Percentiles rank a stretch among this genome's conserved stretches.
Conservation (phyloP, 2,888 invertebrate genomes). For the Drosophila pullipes region DNA sequence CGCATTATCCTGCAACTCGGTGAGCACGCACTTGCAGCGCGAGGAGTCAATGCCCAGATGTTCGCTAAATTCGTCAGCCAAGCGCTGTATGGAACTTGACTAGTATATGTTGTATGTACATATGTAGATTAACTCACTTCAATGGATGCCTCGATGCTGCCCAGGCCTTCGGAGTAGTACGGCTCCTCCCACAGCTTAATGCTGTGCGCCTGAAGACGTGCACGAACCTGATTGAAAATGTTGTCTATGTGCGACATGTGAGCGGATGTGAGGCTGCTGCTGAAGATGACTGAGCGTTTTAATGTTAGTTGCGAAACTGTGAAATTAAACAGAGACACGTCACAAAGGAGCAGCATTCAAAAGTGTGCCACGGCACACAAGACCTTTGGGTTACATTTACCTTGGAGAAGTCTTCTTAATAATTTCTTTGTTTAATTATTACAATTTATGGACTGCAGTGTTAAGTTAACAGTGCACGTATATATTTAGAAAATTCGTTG, state of each 20-base stretch:
- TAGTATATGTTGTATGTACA: not conserved
- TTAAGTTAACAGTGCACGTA: not conserved
- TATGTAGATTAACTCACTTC: slow-evolving; percentile 70
- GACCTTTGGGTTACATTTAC: not conserved
- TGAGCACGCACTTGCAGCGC: slow-evolving; percentile 59
- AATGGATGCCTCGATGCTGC: slow-evolving; percentile 85
- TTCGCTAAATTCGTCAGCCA: slow-evolving; percentile 86
- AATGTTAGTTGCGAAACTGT: not conserved
- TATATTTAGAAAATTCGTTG: not conserved
- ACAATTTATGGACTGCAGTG: not conserved
- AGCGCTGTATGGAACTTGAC: slow-evolving; percentile 86
- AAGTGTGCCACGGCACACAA: not conserved
- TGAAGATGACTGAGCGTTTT: slow-evolving; percentile 27
- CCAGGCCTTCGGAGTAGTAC: slow-evolving; percentile 87
- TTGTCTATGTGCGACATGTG: slow-evolving; percentile 87
- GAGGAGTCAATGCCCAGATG: slow-evolving; percentile 85
- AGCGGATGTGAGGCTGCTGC: not conserved
- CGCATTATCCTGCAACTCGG: slow-evolving; percentile 85
- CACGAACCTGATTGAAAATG: slow-evolving; percentile 88
- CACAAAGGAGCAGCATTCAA: slow-evolving; percentile 14
- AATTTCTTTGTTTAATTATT: not conserved
- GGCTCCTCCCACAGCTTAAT: slow-evolving; percentile 92
- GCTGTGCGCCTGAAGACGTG: slow-evolving; percentile 89
- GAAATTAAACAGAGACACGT: slow-evolving; percentile 11
- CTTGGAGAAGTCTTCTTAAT: not conserved